phyloP scores from a whole-genome alignment of 2,888 invertebrate species.

The Euplexia lucipara region DNA sequence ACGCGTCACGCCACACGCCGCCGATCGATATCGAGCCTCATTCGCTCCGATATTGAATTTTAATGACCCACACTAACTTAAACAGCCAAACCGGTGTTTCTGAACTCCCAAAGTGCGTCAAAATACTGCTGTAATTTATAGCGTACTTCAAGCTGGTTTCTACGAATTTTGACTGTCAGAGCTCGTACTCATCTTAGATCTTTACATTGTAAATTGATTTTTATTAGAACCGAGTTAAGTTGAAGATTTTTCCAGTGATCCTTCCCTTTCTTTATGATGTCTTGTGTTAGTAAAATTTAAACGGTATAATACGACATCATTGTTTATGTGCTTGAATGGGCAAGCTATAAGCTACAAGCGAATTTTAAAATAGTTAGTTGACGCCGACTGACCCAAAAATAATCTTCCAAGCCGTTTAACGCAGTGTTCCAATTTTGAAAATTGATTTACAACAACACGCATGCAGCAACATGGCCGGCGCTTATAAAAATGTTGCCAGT shows the following conservation, averaged over 20 bases:
- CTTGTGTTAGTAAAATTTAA: no score
- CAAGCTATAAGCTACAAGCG: no score
- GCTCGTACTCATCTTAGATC: conserved; percentile 73
- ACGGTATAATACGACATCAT: no score
- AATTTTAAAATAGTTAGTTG: not conserved
- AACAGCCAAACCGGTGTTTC: conserved; percentile 70
- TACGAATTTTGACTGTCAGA: conserved; percentile 75
- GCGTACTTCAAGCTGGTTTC: conserved; percentile 70
- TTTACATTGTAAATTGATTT: conserved; percentile 68
- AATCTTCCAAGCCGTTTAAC: conserved; percentile 9
- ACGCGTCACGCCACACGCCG: conserved; percentile 63
- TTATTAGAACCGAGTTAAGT: conserved; percentile 61
- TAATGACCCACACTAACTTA: conserved; percentile 78
- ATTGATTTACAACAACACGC: conserved; percentile 12
- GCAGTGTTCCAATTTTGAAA: conserved; percentile 27
- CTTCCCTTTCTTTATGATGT: no score
- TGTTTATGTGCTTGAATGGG: no score
- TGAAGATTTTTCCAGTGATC: conserved; percentile 2
- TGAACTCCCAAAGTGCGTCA: conserved; percentile 70
- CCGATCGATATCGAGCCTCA: conserved; percentile 76
- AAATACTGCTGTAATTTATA: conserved; percentile 66
- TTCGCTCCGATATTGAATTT: conserved; percentile 80
- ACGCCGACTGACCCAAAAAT: conserved; percentile 19
- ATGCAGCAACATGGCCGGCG: conserved; percentile 21
- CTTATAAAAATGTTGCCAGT: conserved; percentile 42